Conservation (phyloP, 2,797 vertebrate species). For the Triplophysa yarkandensis region DNA sequence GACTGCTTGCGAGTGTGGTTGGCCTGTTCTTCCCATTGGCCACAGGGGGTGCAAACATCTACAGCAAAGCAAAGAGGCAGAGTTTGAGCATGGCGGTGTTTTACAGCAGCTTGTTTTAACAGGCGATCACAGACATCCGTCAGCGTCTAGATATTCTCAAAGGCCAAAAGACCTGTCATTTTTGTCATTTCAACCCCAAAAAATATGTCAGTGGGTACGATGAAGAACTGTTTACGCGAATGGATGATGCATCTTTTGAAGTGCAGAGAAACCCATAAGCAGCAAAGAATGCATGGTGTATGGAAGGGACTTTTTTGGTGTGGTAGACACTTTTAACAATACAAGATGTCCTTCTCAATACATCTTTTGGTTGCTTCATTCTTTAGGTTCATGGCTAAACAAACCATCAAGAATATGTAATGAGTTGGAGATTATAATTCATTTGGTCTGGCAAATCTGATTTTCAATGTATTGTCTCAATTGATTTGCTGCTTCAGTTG, state of each 20-base stretch:
- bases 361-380: neutral
- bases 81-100: conserved; percentile 58
- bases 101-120: conserved; percentile 61
- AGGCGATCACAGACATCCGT: conserved; percentile 22
- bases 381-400: conserved; percentile 15
- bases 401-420: conserved; percentile 55
- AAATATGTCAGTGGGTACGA: neutral
- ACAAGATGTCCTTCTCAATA: conserved; percentile 1
- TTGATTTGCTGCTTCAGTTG: conserved; percentile 55
- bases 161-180: neutral
- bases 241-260: conserved; percentile 32
- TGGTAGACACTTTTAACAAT: conserved; percentile 16
- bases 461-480: conserved; percentile 62
- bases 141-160: neutral
- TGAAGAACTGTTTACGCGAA: conserved; percentile 6
- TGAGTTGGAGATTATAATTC: conserved; percentile 54
- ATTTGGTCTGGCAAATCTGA: conserved; percentile 54
- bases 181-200: neutral
- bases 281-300: conserved; percentile 17
- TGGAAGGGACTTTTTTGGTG: conserved; percentile 28
- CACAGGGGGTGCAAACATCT: conserved; percentile 98
- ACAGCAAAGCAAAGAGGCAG: conserved; percentile 67
- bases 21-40: conserved; percentile 97
- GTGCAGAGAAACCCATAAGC: conserved; percentile 30
- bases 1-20: conserved; percentile 89